Percentiles rank a stretch among this genome's conserved stretches.
Evolutionary conservation across 2,888 invertebrate species (phyloP).

Genomic region (Zhengitettix transpicula): DNA sequence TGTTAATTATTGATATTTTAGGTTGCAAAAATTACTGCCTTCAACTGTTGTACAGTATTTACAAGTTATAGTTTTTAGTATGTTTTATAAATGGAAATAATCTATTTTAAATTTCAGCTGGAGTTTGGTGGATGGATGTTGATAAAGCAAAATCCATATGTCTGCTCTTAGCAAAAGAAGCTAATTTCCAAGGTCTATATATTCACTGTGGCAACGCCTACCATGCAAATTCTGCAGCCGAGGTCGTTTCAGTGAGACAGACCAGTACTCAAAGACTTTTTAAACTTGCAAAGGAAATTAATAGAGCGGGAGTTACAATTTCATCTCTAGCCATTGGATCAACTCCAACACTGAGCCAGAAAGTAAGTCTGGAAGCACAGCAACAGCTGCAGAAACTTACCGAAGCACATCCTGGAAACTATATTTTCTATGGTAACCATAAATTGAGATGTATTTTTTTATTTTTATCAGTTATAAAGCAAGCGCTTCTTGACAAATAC

Average conservation of each 20-base stretch:
- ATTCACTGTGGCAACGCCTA: slow-evolving; percentile 21
- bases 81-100: too few relatives aligned
- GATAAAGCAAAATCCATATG: slow-evolving; percentile 8
- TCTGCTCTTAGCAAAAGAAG: background rate
- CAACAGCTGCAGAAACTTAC: slow-evolving; percentile 14
- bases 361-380: slow-evolving; percentile 17
- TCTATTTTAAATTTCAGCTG: slow-evolving; percentile 4
- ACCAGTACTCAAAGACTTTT: slow-evolving; percentile 10
- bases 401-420: slow-evolving; percentile 25
- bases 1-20: too few relatives aligned
- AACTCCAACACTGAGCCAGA: slow-evolving; percentile 21
- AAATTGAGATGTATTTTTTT: too few relatives aligned
- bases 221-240: slow-evolving; percentile 8
- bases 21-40: too few relatives aligned
- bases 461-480: too few relatives aligned
- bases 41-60: too few relatives aligned
- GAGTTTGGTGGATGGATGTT: slow-evolving; percentile 16
- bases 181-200: slow-evolving; percentile 19
- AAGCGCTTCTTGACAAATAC: too few relatives aligned
- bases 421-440: slow-evolving; percentile 20
- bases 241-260: slow-evolving; percentile 13
- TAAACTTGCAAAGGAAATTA: slow-evolving; percentile 14
- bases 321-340: slow-evolving; percentile 20
- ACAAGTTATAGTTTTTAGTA: too few relatives aligned
- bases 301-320: slow-evolving; percentile 16